Percentiles rank a stretch among this genome's conserved stretches.
These are phyloP conservation scores for Paramormyrops hopkinsi DNA, from an alignment of 2,797 vertebrate species.

Conservation along the genomic window DNA sequence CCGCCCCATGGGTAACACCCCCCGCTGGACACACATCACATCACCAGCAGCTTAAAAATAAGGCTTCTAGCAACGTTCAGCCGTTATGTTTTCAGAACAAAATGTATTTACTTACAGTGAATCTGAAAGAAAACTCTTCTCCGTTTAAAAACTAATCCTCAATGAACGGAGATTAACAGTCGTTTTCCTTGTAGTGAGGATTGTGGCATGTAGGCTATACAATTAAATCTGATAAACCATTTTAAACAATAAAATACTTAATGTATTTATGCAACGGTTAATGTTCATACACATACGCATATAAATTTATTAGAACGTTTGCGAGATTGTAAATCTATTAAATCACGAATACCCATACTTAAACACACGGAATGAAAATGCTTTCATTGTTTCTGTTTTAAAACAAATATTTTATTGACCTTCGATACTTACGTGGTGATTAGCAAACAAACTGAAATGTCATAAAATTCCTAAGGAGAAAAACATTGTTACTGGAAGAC, in stretches of 20 bases:
- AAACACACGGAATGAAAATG: not conserved
- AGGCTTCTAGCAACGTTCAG: not conserved
- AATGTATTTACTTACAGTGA: not conserved
- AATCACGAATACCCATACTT: not conserved
- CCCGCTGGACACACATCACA: not conserved
- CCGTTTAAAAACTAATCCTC: not conserved
- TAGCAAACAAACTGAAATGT: not conserved
- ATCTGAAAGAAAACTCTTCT: not conserved
- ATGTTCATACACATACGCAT: not conserved
- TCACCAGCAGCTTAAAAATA: not conserved
- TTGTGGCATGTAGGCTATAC: not conserved
- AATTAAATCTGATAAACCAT: not conserved
- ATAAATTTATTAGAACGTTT: not conserved
- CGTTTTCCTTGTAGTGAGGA: not conserved
- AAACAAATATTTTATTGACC: not conserved
- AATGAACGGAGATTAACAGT: not conserved
- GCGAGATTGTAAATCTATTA: not conserved
- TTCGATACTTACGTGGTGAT: not conserved
- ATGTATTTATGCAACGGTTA: not conserved
- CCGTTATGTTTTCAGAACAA: not conserved
- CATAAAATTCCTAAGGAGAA: not conserved
- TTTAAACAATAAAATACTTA: not conserved
- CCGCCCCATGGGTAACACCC: constrained; percentile 18
- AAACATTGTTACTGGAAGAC: not conserved
- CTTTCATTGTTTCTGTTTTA: not conserved